A percentile compares a stretch with the other conserved stretches of the same genome.
Evolutionary conservation across 2,888 invertebrate species (phyloP).

Genomic region (Drosophila pseudotakahashii): DNA sequence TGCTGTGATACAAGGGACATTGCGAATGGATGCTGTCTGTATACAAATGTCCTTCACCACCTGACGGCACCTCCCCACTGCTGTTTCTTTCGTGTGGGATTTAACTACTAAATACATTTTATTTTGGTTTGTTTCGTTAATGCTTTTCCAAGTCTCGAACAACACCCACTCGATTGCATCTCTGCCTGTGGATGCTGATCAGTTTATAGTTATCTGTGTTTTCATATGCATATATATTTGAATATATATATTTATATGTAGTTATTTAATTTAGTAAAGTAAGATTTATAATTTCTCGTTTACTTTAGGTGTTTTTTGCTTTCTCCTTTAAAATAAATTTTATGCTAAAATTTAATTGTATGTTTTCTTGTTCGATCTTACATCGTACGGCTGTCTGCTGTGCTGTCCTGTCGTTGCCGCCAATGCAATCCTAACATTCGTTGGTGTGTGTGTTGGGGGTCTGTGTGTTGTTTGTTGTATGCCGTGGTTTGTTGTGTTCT

Average conservation of each 20-base stretch:
- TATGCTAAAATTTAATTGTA: constrained; percentile 68
- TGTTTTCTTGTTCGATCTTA: constrained; percentile 68
- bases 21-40: constrained; percentile 12
- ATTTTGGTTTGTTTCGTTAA: constrained; percentile 71
- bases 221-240: constrained; percentile 53
- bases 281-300: constrained; percentile 69
- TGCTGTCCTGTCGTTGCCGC: constrained; percentile 54
- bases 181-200: constrained; percentile 16
- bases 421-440: constrained; percentile 54
- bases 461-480: constrained; percentile 22
- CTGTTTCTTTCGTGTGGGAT: constrained; percentile 19
- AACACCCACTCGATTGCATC: constrained; percentile 43
- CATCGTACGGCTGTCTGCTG: constrained; percentile 59
- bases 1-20: constrained; percentile 1
- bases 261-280: constrained; percentile 76
- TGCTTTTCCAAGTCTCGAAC: constrained; percentile 51
- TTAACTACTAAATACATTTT: constrained; percentile 57
- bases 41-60: constrained; percentile 50
- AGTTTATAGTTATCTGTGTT: constrained; percentile 51
- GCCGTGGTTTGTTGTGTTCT: constrained; percentile 45
- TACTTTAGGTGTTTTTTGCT: constrained; percentile 49
- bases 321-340: constrained; percentile 64
- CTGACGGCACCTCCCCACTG: constrained; percentile 15
- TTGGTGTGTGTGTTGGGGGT: constrained; percentile 43
- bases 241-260: constrained; percentile 43